Evolutionary conservation across 2,888 invertebrate genomes (phyloP).

Genomic region (Willowsia nigromaculata): DNA sequence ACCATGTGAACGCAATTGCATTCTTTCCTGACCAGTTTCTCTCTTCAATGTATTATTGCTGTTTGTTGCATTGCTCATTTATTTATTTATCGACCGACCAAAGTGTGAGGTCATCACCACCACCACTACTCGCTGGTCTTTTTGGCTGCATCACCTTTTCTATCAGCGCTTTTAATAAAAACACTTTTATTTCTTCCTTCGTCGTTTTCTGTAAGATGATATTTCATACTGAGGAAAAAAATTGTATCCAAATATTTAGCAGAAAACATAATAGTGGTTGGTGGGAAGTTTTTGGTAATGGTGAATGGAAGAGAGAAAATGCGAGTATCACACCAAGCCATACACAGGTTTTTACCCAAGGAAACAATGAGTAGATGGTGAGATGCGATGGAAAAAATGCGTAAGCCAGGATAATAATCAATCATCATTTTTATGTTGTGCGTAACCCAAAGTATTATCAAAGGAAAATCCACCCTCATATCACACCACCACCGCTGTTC

Average conservation of each 20-base stretch:
- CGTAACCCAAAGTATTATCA: not conserved
- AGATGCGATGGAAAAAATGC: not conserved
- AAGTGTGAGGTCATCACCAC: not conserved
- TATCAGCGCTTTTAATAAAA: not conserved
- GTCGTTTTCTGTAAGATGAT: too few species aligned
- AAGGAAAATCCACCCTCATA: not conserved
- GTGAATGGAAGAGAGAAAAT: too few species aligned
- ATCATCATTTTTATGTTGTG: slow-evolving; percentile 33
- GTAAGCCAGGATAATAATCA: slow-evolving; percentile 29
- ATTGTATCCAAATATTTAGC: too few species aligned
- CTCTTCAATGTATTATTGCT: not conserved
- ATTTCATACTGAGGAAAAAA: too few species aligned
- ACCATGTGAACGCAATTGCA: not conserved
- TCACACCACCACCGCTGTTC: not conserved
- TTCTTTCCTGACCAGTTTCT: too few species aligned
- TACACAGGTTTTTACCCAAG: not conserved
- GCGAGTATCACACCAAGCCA: not conserved
- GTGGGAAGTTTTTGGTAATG: not conserved
- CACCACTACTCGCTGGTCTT: not conserved
- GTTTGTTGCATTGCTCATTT: too few species aligned
- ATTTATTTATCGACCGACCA: not conserved
- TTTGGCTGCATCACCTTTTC: not conserved
- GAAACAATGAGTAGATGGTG: not conserved
- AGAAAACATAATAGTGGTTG: not conserved
- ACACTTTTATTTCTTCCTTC: not conserved